A percentile compares a stretch with the other conserved stretches of the same genome.
These are phyloP conservation scores for Malacosoma neustria DNA, from an alignment of 2,888 invertebrate genomes.

Conservation along the genomic window DNA sequence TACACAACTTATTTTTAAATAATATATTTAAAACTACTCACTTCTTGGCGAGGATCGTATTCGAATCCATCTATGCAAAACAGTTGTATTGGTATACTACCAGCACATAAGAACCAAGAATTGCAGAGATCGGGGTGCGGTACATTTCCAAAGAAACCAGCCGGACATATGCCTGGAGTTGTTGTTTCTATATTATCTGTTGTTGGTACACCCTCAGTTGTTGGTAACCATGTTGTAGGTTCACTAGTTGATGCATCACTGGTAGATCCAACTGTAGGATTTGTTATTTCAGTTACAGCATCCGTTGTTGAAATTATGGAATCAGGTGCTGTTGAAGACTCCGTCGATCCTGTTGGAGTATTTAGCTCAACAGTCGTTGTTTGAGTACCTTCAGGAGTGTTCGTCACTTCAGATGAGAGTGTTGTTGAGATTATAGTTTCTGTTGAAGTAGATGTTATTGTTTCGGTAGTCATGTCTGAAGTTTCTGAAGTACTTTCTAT, in stretches of 20 bases:
- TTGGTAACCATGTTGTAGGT: neutral
- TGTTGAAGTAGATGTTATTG: neutral
- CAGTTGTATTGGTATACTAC: conserved; percentile 18
- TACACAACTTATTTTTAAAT: no score
- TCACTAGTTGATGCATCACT: neutral
- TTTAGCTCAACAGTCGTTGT: neutral
- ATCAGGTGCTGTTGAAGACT: neutral
- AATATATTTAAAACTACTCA: conserved; percentile 13
- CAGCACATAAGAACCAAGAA: conserved; percentile 28
- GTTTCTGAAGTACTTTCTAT: neutral
- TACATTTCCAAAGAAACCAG: conserved; percentile 20
- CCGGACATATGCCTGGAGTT: conserved; percentile 16
- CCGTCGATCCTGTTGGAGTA: neutral
- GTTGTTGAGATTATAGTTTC: neutral
- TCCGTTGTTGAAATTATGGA: neutral
- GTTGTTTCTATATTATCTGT: neutral
- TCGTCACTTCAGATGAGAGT: neutral
- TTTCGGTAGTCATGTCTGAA: neutral
- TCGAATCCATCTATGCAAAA: conserved; percentile 25
- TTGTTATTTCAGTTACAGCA: neutral
- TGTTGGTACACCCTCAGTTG: neutral
- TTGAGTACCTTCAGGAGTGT: neutral
- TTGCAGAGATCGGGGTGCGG: conserved; percentile 28
- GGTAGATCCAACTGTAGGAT: no score
- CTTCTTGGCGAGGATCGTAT: conserved; percentile 16